These are phyloP conservation scores for Corticium candelabrum DNA, from an alignment of 37 sponge, comb jelly and placozoan species.

Conservation along the genomic window DNA sequence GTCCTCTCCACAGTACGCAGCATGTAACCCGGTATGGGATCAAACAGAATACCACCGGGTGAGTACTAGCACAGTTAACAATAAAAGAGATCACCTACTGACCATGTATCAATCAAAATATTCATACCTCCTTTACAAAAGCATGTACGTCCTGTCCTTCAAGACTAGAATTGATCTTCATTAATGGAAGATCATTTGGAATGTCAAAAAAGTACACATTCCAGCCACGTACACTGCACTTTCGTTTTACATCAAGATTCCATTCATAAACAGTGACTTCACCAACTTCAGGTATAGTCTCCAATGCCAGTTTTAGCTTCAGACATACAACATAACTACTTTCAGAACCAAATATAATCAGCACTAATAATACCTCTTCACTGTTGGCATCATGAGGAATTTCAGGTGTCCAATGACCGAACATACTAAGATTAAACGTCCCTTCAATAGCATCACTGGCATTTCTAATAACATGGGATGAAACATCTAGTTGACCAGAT, in stretches of 20 bases:
- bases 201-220: conserved; percentile 34
- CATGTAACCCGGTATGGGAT: conserved; percentile 76
- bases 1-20: conserved; percentile 59
- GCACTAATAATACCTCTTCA: conserved; percentile 14
- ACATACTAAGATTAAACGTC: conserved; percentile 19
- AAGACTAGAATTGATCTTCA: conserved; percentile 15
- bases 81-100: too few relatives aligned
- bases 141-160: conserved; percentile 24
- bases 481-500: too few relatives aligned
- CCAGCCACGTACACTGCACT: conserved; percentile 40
- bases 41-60: conserved; percentile 60
- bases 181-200: conserved; percentile 40
- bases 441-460: conserved; percentile 53
- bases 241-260: conserved; percentile 14
- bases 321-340: too few relatives aligned
- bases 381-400: conserved; percentile 30
- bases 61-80: too few relatives aligned
- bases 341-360: too few relatives aligned
- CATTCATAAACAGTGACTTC: conserved; percentile 16
- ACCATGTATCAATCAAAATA: too few relatives aligned
- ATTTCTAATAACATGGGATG: not conserved
- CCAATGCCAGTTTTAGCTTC: conserved; percentile 32
- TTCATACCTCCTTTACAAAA: conserved; percentile 29
- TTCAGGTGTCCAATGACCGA: conserved; percentile 15
- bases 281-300: conserved; percentile 17